These are phyloP conservation scores for Anthrax anthrax DNA, from an alignment of 2,888 invertebrate species.

Conservation along the genomic window DNA sequence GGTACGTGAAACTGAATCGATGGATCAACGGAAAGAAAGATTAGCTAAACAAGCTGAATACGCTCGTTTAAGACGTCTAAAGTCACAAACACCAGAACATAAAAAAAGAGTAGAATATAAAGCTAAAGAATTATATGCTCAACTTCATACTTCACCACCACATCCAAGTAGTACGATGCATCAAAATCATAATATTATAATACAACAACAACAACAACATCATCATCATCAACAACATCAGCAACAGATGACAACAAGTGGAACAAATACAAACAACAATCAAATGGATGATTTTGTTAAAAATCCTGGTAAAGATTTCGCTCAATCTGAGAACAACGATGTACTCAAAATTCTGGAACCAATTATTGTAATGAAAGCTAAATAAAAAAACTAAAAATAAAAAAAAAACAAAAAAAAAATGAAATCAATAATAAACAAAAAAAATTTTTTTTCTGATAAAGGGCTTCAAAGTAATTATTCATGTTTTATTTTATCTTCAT, in stretches of 20 bases:
- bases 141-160: conserved; percentile 16
- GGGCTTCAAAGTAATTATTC: conserved; percentile 15
- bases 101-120: conserved; percentile 19
- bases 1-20: conserved; percentile 27
- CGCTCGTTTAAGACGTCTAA: conserved; percentile 28
- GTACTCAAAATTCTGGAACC: conserved; percentile 35
- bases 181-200: conserved; percentile 8
- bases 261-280: too few species aligned
- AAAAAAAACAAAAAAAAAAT: conserved; percentile 24
- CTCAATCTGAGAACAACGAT: conserved; percentile 30
- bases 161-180: conserved; percentile 7
- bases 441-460: conserved; percentile 34
- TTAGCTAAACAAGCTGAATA: conserved; percentile 32
- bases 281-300: conserved; percentile 15
- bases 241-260: neutral
- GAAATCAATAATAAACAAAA: too few species aligned
- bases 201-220: conserved; percentile 9
- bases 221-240: conserved; percentile 7
- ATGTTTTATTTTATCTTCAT: neutral
- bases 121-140: conserved; percentile 26
- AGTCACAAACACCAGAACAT: conserved; percentile 26
- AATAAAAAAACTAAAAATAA: conserved; percentile 21
- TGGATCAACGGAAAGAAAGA: conserved; percentile 28
- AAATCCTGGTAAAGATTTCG: conserved; percentile 22
- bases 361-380: conserved; percentile 35